Percentiles rank a stretch among this genome's conserved stretches.
These are phyloP conservation scores for Coleophora flavipennella DNA, from an alignment of 2,888 invertebrate species.

Conservation along the genomic window DNA sequence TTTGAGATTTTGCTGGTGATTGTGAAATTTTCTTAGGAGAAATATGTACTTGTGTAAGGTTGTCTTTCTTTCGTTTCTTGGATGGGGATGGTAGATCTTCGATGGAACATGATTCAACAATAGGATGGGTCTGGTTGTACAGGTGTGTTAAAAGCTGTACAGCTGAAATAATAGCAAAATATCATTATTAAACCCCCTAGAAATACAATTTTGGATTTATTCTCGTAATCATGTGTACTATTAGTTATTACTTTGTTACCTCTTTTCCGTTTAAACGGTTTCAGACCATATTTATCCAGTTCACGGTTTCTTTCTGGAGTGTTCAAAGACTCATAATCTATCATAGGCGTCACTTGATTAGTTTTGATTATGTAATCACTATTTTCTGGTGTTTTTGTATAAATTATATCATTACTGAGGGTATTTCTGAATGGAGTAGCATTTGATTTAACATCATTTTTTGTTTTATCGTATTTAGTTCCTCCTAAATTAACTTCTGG, in stretches of 20 bases:
- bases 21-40: slow-evolving; percentile 14
- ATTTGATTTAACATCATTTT: slow-evolving; percentile 1
- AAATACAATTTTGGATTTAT: no score
- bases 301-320: slow-evolving; percentile 71
- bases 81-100: slow-evolving; percentile 38
- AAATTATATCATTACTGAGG: slow-evolving; percentile 5
- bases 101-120: slow-evolving; percentile 38
- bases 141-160: slow-evolving; percentile 76
- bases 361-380: slow-evolving; percentile 66
- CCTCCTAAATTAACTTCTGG: slow-evolving; percentile 25
- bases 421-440: slow-evolving; percentile 18
- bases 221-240: no score
- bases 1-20: slow-evolving; percentile 2
- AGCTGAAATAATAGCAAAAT: slow-evolving; percentile 43
- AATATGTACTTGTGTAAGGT: slow-evolving; percentile 2
- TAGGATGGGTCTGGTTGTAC: slow-evolving; percentile 79
- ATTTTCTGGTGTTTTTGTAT: slow-evolving; percentile 43
- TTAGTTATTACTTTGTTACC: no score
- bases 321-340: slow-evolving; percentile 70
- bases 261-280: slow-evolving; percentile 76
- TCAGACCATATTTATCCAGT: slow-evolving; percentile 76
- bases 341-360: slow-evolving; percentile 70
- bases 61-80: slow-evolving; percentile 33
- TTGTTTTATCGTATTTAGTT: slow-evolving; percentile 2
- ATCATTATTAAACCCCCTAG: background rate